A percentile compares a stretch with the other conserved stretches of the same genome.
Evolutionary conservation across 2,888 invertebrate genomes (phyloP).

Genomic region (Chalcis sispes): DNA sequence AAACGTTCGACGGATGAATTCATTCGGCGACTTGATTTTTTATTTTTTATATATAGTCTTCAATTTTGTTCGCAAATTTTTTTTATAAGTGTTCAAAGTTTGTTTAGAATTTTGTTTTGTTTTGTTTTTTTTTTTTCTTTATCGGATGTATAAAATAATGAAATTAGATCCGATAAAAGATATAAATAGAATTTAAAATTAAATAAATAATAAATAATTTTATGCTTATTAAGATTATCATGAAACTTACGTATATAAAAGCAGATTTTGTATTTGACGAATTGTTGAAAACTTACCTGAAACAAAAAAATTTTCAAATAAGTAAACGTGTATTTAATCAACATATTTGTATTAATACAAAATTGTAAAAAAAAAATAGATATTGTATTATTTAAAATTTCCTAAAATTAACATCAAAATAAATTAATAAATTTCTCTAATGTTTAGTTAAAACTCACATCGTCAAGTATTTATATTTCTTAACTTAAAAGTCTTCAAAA

Average conservation of each 20-base stretch:
- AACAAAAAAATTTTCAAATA: conserved; percentile 19
- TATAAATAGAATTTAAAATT: too few species aligned
- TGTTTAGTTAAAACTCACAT: too few species aligned
- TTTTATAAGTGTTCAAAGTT: background rate
- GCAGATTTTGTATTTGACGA: background rate
- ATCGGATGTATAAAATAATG: background rate
- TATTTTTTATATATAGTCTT: background rate
- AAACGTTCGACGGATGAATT: background rate
- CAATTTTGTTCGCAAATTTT: background rate
- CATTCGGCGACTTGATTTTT: background rate
- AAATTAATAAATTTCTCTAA: too few species aligned
- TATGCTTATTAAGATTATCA: background rate
- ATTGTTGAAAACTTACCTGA: conserved; percentile 22
- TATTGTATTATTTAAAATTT: too few species aligned
- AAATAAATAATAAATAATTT: conserved; percentile 3
- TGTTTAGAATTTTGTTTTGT: background rate
- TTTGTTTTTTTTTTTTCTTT: background rate
- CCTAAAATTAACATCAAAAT: too few species aligned
- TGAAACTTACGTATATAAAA: background rate
- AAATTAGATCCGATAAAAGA: too few species aligned
- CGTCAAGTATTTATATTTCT: too few species aligned
- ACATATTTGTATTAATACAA: background rate
- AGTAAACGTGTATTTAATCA: background rate
- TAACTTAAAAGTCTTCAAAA: background rate
- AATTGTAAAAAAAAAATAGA: too few species aligned